These are phyloP conservation scores for Magallana ariakensis DNA, from an alignment of 1,140 invertebrate species.

Conservation along the genomic window DNA sequence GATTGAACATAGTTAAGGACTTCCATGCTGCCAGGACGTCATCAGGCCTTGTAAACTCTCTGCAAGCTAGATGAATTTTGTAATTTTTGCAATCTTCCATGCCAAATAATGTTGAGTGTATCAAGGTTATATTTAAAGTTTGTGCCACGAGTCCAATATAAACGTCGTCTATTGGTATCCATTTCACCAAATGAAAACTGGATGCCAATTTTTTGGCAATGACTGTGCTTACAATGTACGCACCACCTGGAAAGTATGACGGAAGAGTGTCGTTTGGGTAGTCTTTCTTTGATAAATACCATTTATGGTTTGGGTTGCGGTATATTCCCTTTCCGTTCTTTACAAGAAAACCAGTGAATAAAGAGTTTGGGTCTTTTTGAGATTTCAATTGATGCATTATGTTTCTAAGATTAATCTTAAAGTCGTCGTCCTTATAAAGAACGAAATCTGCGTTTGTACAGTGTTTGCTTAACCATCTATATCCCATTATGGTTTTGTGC, in stretches of 20 bases:
- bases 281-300: not conserved
- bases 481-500: constrained; percentile 90
- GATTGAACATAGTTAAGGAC: not conserved
- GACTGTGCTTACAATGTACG: not conserved
- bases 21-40: not conserved
- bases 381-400: not conserved
- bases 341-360: not conserved
- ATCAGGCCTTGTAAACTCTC: not conserved
- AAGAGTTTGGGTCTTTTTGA: not conserved
- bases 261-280: not conserved
- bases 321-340: not conserved
- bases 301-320: not conserved
- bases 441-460: constrained; percentile 70
- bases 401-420: constrained; percentile 77
- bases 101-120: not conserved
- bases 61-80: not conserved
- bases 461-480: constrained; percentile 88
- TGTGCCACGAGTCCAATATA: not conserved
- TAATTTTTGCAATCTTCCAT: not conserved
- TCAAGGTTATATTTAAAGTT: not conserved
- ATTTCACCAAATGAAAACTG: not conserved
- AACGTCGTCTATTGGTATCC: not conserved
- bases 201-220: not conserved
- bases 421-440: constrained; percentile 81
- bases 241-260: not conserved